Conservation (phyloP, 2,888 invertebrate species). For the Andrena chrysosceles region DNA sequence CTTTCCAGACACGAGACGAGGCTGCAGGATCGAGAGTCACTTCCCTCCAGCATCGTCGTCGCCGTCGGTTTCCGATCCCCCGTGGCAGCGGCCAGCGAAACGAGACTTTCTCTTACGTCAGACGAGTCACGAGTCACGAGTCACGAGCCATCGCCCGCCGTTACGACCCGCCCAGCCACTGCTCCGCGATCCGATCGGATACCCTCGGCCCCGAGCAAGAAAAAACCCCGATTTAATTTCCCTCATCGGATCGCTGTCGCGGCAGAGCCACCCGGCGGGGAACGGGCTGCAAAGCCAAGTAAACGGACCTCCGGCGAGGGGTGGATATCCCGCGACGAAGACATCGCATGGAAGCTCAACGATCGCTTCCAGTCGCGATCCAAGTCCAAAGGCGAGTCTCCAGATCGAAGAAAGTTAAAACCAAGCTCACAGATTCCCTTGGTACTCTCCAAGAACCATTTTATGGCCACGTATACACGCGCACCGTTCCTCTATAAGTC, state of each 20-base stretch:
- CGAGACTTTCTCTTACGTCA: constrained; percentile 66
- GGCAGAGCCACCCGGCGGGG: constrained; percentile 17
- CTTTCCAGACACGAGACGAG: constrained; percentile 66
- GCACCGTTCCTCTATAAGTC: no score
- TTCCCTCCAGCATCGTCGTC: constrained; percentile 60
- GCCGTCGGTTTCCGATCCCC: constrained; percentile 63
- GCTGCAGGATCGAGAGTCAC: constrained; percentile 66
- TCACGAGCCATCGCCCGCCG: constrained; percentile 46
- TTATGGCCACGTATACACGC: neutral
- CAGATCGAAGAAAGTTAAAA: constrained; percentile 30
- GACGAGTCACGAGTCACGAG: constrained; percentile 50
- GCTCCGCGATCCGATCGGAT: constrained; percentile 47
- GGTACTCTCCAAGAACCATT: neutral
- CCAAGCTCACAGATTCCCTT: neutral
- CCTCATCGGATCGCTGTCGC: constrained; percentile 37
- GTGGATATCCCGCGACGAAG: constrained; percentile 21
- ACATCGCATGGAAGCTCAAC: neutral
- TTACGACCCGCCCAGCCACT: constrained; percentile 58
- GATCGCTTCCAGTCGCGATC: constrained; percentile 8
- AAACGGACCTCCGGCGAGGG: constrained; percentile 14
- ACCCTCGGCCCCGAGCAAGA: constrained; percentile 18
- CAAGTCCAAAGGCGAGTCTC: neutral
- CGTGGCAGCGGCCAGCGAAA: constrained; percentile 39
- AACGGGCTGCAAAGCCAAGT: constrained; percentile 29
- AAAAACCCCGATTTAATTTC: constrained; percentile 61